Percentiles rank a stretch among this genome's conserved stretches.
phyloP scores from a whole-genome alignment of 2,797 vertebrate genomes.

The Hydrophis major region DNA sequence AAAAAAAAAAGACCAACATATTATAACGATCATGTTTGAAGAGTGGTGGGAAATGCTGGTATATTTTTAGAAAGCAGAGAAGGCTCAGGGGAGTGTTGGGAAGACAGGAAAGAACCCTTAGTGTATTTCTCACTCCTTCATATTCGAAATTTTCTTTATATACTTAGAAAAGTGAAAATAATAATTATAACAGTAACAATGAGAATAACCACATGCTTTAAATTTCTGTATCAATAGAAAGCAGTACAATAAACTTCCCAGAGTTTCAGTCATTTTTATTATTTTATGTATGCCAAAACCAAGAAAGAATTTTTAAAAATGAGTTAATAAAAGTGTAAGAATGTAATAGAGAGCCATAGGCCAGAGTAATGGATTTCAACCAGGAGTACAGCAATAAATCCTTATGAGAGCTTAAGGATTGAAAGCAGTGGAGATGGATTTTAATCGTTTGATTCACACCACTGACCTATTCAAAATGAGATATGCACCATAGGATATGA shows the following conservation, averaged over 20 bases:
- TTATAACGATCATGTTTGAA: neutral
- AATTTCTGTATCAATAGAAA: neutral
- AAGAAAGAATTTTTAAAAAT: neutral
- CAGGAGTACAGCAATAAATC: neutral
- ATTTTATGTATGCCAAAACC: neutral
- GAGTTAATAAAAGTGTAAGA: neutral
- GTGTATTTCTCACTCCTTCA: neutral
- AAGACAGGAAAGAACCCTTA: neutral
- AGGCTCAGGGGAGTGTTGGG: neutral
- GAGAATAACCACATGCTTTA: neutral
- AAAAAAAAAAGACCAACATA: neutral
- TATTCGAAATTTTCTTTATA: neutral
- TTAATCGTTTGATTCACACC: neutral
- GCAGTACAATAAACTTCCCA: neutral
- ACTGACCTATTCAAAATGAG: neutral
- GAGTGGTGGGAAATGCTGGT: neutral
- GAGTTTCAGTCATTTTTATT: neutral
- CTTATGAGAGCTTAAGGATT: no score
- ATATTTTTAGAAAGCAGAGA: slow-evolving; percentile 6
- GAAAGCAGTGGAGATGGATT: neutral
- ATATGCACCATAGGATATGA: no score
- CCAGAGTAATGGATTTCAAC: neutral
- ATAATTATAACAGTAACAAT: neutral
- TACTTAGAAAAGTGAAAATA: neutral
- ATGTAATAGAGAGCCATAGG: neutral